Base-by-base conservation (phyloP, 2,797 vertebrate species). In the Clamator glandarius region DNA sequence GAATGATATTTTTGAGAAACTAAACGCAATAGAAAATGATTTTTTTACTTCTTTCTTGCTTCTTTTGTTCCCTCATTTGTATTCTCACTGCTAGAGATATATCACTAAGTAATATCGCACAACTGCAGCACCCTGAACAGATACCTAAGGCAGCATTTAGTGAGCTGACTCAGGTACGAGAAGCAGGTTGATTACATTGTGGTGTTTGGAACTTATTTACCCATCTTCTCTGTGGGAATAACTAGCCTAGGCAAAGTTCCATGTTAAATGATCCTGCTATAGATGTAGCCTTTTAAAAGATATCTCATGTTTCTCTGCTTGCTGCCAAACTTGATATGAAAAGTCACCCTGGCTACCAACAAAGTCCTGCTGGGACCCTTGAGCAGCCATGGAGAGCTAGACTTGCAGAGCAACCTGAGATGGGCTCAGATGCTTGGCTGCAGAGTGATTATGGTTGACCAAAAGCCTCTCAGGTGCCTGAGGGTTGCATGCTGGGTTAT, bases 241-340 rank as follows among this genome's bases (percentile, higher is more conserved):
- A 90, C 88, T 88, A 92, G 59, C 39, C 29, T 46, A 81, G 90
- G 80, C 35, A 81, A 66, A 75, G 10, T 76, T 69, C 67, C 73
- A 81, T 73, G 51, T 92, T 90, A 88, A 87, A 52, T 52, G 55
- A 16, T 44, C 92, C 58, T 41, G 39, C 79, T 84, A n/a, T 42
- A 11, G n/a, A 8, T 31, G 28, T 25, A 78, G 25, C 51, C 59
- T 88, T n/a, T 31, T 57, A 64, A 81, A 77, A 72, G 46, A 84
- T 11, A 59, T 19, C n/a, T 93, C 69, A 36, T 1, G 0, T 69
- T 63, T n/a, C 25, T 81, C 42, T 90, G 42, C 48, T 52, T 57
- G 48, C 70, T 86, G 87, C 51, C 77, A 88, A 0, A 57, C 84
- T 73, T 84, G 9, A 70, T 84, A 6, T 62, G 85, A 63, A 39